These are phyloP conservation scores for Pseudomugil tenellus DNA, from an alignment of 2,797 vertebrate genomes.

Conservation along the genomic window DNA sequence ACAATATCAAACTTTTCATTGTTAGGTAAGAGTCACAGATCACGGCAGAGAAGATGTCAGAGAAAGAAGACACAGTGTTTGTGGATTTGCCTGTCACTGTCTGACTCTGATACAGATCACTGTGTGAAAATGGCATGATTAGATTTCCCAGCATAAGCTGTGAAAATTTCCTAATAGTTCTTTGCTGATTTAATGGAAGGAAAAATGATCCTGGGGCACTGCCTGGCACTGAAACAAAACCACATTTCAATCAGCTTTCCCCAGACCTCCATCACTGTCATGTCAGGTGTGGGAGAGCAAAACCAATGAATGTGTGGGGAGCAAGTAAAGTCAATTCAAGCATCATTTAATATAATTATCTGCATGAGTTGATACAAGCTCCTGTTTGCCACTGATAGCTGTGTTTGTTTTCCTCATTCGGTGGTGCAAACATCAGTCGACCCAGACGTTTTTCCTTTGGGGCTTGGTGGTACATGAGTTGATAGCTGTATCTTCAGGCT, in stretches of 20 bases:
- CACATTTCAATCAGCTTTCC: conserved; percentile 64
- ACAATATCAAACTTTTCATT: conserved; percentile 69
- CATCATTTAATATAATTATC: conserved; percentile 45
- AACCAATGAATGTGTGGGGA: conserved; percentile 3
- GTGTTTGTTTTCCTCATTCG: conserved; percentile 71
- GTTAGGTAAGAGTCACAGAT: conserved; percentile 26
- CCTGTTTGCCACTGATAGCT: conserved; percentile 53
- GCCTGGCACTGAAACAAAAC: conserved; percentile 70
- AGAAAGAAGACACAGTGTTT: conserved; percentile 48
- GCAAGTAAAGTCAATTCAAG: conserved; percentile 17
- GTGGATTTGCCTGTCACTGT: conserved; percentile 46
- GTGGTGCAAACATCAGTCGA: conserved; percentile 50
- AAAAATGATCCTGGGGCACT: conserved; percentile 57
- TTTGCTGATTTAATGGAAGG: conserved; percentile 57
- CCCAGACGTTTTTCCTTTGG: conserved; percentile 67
- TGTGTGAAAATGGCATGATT: conserved; percentile 64
- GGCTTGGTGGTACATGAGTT: conserved; percentile 76
- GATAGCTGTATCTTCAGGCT: conserved; percentile 82
- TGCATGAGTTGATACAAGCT: conserved; percentile 48
- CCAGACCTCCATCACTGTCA: conserved; percentile 26
- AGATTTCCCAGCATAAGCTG: conserved; percentile 69
- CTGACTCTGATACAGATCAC: conserved; percentile 45
- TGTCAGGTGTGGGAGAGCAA: conserved; percentile 16
- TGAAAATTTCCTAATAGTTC: conserved; percentile 65
- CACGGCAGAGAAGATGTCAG: conserved; percentile 28